Evolutionary conservation across 2,113 vertebrate species (phyloP).

Genomic region (Ploceus nigricollis): DNA sequence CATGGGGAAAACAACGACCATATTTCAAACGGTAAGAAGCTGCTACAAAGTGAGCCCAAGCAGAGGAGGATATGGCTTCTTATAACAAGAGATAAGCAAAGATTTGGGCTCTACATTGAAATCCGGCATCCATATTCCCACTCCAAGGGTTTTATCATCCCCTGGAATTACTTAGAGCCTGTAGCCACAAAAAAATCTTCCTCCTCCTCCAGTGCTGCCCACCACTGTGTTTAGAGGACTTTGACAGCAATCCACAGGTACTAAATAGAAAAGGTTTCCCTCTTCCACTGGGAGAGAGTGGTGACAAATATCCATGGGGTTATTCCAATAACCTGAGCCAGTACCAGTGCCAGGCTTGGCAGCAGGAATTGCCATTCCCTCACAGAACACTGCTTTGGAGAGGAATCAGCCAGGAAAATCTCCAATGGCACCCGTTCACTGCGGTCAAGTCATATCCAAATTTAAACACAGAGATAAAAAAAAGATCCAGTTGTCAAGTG

Average conservation of each 20-base stretch:
- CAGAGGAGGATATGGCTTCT: not conserved
- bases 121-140: not conserved
- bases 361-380: not conserved
- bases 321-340: not conserved
- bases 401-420: not conserved
- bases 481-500: not conserved
- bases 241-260: not conserved
- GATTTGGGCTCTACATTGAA: fast-evolving
- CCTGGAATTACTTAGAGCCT: not conserved
- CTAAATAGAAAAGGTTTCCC: not conserved
- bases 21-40: not conserved
- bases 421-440: not conserved
- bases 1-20: fast-evolving
- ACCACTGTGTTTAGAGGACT: not conserved
- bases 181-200: not conserved
- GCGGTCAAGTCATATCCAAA: not conserved
- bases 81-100: not conserved
- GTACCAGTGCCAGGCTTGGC: not conserved
- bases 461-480: not conserved
- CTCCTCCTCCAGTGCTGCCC: not conserved
- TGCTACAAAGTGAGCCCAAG: not conserved
- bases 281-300: fast-evolving
- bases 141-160: not conserved
- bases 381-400: not conserved
- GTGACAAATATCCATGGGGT: not conserved